phyloP scores from a whole-genome alignment of 1,140 invertebrate species.

The Drosophila lowei region DNA sequence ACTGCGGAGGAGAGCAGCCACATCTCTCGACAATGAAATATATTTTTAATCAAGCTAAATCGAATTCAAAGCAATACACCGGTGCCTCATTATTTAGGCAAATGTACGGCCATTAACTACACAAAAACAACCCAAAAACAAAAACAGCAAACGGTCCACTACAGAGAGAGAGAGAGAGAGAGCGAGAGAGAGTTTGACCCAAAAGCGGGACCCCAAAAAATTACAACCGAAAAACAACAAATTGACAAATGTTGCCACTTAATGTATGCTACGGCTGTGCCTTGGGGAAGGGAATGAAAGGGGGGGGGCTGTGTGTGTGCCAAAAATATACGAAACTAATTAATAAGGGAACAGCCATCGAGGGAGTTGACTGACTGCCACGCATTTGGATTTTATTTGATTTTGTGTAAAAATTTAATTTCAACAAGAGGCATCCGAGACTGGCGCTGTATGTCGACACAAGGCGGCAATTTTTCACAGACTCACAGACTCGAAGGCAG shows the following conservation, averaged over 20 bases:
- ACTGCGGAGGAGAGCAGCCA: slow-evolving; percentile 2
- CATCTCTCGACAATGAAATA: slow-evolving; percentile 69
- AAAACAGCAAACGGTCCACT: slow-evolving; percentile 12
- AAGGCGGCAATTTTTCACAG: slow-evolving; percentile 72
- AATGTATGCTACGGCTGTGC: slow-evolving; percentile 50
- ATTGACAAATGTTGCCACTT: slow-evolving; percentile 80
- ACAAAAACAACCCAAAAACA: slow-evolving; percentile 36
- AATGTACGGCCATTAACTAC: slow-evolving; percentile 78
- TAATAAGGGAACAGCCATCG: slow-evolving; percentile 65
- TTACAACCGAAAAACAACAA: slow-evolving; percentile 65
- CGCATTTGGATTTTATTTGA: slow-evolving; percentile 77
- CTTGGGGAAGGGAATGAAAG: too few relatives aligned
- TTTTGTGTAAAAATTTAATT: slow-evolving; percentile 81
- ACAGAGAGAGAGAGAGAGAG: slow-evolving; percentile 8
- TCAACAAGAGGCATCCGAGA: slow-evolving; percentile 64
- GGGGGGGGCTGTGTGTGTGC: slow-evolving; percentile 66
- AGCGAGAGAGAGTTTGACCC: slow-evolving; percentile 20
- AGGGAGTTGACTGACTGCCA: slow-evolving; percentile 54
- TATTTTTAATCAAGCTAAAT: slow-evolving; percentile 80
- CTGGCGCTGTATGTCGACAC: slow-evolving; percentile 33
- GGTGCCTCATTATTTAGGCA: slow-evolving; percentile 80
- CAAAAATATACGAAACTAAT: slow-evolving; percentile 81
- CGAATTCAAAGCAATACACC: slow-evolving; percentile 80
- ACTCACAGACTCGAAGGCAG: slow-evolving; percentile 30
- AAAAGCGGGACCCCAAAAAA: slow-evolving; percentile 10